Evolutionary conservation across 2,797 vertebrate genomes (phyloP), one percentile per base, ranked within the genome.

Genomic region (Poeciliopsis gracilis): DNA sequence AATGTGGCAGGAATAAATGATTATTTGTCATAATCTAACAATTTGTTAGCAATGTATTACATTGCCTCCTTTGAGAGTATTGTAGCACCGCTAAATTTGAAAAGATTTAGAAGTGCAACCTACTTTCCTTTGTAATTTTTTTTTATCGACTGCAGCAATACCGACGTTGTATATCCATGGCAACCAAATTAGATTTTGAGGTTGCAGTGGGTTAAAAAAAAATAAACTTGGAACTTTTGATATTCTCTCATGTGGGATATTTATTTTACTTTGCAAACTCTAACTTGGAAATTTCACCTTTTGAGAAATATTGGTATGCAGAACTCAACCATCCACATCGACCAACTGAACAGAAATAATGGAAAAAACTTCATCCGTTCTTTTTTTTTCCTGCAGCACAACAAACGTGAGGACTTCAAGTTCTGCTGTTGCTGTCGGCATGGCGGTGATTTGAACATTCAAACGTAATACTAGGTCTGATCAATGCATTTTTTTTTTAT

Each of bases 401-500:
- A 69, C 66, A 69, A n/a, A 69, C 11, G 6, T 18, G 41, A 43
- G 41, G 25, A 13, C 5, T 13, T 15, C 36, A 69, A 25, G 11
- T 43, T 25, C 66, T 69, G 9, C 2, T 67, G 10, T 41, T 38
- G 38, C 63, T 41, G 25, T n/a, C 38, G 3, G 38, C 20, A 20
- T 20, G 23, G 23, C n/a, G 38, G 66, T 5, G n/a, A 38, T n/a
- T 43, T 23, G 18, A 67, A 41, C 66, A 69, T 69, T n/a, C 38
- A 45, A 55, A 28, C 18, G 13, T 11, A 5, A 57, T 2, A 45
- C 18, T 16, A 11, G 4, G 10, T 45, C 12, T 69, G 5, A 59
- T 41, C 73, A 82, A 79, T 75, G 57, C 46, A 80, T 59, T 79
- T 81, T 77, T 38, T 38, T 38, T 7, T 8, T 8, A 8, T 79